These are phyloP conservation scores for Phaonia tiefii DNA, from an alignment of 2,888 invertebrate genomes.

Conservation along the genomic window DNA sequence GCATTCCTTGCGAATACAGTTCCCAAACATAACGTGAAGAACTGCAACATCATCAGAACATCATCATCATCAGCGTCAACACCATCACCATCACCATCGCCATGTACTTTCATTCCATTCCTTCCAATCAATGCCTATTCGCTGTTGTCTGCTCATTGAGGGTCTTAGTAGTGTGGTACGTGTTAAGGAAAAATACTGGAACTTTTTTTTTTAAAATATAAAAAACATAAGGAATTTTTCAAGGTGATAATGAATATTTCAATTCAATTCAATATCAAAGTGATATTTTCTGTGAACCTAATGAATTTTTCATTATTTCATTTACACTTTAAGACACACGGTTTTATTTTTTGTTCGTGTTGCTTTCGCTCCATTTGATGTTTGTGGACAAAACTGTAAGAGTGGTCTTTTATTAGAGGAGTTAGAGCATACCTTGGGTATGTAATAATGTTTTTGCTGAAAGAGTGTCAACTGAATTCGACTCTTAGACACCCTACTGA, in stretches of 20 bases:
- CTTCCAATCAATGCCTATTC: slow-evolving; percentile 7
- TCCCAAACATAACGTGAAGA: not conserved
- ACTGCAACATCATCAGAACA: slow-evolving; percentile 11
- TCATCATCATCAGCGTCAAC: not conserved
- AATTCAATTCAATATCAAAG: slow-evolving; percentile 72
- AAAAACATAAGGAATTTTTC: slow-evolving; percentile 17
- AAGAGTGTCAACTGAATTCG: too few relatives aligned
- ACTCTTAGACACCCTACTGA: not conserved
- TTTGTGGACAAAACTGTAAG: not conserved
- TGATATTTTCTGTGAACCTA: slow-evolving; percentile 66
- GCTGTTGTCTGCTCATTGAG: slow-evolving; percentile 3
- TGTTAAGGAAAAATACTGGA: not conserved
- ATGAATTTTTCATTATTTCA: slow-evolving; percentile 76
- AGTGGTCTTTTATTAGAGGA: not conserved
- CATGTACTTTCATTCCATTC: slow-evolving; percentile 6
- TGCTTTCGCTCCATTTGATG: too few relatives aligned
- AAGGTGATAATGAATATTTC: slow-evolving; percentile 77
- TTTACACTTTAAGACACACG: slow-evolving; percentile 72
- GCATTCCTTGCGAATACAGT: slow-evolving; percentile 35
- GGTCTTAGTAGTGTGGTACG: slow-evolving; percentile 16
- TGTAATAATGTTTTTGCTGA: not conserved
- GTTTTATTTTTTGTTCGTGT: not conserved
- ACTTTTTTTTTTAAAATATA: too few relatives aligned
- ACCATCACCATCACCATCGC: not conserved
- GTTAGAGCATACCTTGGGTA: not conserved